Evolutionary conservation across 2,888 invertebrate species (phyloP).

Genomic region (Agriopis aurantiaria): DNA sequence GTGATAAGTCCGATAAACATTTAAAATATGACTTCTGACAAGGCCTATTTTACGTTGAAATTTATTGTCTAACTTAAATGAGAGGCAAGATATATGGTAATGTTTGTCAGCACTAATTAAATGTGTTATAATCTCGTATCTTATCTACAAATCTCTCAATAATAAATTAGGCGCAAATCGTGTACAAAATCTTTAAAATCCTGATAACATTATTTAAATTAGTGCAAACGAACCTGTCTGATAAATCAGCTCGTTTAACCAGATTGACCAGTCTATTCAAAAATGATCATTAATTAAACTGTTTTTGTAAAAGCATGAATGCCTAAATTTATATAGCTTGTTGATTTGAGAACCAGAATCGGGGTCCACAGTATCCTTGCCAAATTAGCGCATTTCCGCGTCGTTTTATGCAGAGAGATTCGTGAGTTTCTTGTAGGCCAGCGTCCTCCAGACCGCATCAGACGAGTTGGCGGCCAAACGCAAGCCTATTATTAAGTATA

Average conservation of each 20-base stretch:
- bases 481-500: too few species aligned
- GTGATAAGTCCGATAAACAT: too few species aligned
- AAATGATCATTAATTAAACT: background rate
- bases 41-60: background rate
- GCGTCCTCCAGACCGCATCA: too few species aligned
- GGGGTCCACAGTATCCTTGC: too few species aligned
- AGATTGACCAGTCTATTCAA: slow-evolving; percentile 6
- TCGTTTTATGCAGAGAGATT: too few species aligned
- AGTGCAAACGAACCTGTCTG: slow-evolving; percentile 2
- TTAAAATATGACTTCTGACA: too few species aligned
- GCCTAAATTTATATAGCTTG: background rate
- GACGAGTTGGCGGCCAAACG: too few species aligned
- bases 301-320: background rate
- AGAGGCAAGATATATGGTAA: background rate
- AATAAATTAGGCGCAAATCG: slow-evolving; percentile 5
- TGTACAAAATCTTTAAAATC: background rate
- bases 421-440: too few species aligned
- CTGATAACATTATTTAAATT: slow-evolving; percentile 14
- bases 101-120: background rate
- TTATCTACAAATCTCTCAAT: background rate
- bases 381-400: too few species aligned
- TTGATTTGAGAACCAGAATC: background rate
- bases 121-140: background rate
- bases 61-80: background rate
- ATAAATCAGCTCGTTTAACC: background rate